These are phyloP conservation scores for Drosophila acutilabella DNA, from an alignment of 2,888 invertebrate genomes.

Conservation along the genomic window DNA sequence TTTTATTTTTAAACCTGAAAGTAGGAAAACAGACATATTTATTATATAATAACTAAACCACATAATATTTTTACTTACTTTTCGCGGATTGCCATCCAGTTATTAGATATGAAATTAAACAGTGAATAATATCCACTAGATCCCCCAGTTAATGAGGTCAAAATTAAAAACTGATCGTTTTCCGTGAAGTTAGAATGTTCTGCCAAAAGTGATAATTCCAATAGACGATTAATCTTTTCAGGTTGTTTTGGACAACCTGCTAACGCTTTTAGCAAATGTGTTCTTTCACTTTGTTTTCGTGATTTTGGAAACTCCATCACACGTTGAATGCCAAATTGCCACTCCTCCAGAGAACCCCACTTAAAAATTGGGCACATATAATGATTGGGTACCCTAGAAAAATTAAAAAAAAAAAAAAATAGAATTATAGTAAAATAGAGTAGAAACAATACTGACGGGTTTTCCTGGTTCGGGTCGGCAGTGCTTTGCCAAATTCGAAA, in stretches of 20 bases:
- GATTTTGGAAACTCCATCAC: conserved; percentile 90
- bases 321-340: conserved; percentile 92
- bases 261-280: conserved; percentile 91
- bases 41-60: neutral
- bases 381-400: conserved; percentile 89
- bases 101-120: conserved; percentile 89
- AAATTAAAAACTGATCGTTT: conserved; percentile 90
- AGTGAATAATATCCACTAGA: conserved; percentile 90
- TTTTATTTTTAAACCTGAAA: conserved; percentile 88
- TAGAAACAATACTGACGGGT: conserved; percentile 88
- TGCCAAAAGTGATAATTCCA: conserved; percentile 90
- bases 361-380: conserved; percentile 93
- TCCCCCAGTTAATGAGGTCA: conserved; percentile 90
- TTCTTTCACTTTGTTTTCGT: conserved; percentile 90
- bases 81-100: conserved; percentile 89
- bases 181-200: conserved; percentile 91
- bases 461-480: conserved; percentile 91
- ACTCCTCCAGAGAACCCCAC: conserved; percentile 92
- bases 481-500: conserved; percentile 91
- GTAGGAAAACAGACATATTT: neutral
- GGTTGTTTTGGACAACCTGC: conserved; percentile 92
- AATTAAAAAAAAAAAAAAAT: neutral
- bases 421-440: neutral
- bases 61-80: conserved; percentile 85
- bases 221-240: conserved; percentile 88